Evolutionary conservation across 2,888 invertebrate species (phyloP).

Genomic region (Sipha maydis): DNA sequence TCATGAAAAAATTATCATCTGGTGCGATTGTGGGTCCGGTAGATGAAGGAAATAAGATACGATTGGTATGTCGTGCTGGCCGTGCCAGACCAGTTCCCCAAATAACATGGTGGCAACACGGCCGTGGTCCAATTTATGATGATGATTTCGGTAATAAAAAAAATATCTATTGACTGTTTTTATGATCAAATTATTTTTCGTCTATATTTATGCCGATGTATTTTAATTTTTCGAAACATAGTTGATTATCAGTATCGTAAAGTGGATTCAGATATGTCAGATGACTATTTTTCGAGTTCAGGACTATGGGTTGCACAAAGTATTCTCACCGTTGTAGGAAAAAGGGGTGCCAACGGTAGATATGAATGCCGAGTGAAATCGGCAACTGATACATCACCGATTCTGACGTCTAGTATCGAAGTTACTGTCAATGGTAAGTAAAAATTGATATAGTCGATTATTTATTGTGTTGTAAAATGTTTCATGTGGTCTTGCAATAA

Average conservation of each 20-base stretch:
- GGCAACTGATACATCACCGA: not conserved
- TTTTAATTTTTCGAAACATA: not conserved
- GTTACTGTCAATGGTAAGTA: slow-evolving; percentile 48
- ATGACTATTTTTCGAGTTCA: slow-evolving; percentile 12
- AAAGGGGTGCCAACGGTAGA: slow-evolving; percentile 42
- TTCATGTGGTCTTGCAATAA: not conserved
- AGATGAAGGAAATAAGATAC: slow-evolving; percentile 76
- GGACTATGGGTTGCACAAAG: slow-evolving; percentile 51
- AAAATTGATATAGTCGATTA: not conserved
- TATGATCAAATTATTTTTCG: not conserved
- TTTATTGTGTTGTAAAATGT: not conserved
- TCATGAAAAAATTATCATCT: slow-evolving; percentile 70
- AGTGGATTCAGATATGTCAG: slow-evolving; percentile 32
- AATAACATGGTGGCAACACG: slow-evolving; percentile 77
- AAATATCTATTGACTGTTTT: not conserved
- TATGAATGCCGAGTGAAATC: slow-evolving; percentile 55
- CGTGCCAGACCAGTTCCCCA: slow-evolving; percentile 87
- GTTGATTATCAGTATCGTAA: slow-evolving; percentile 46
- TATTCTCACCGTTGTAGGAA: slow-evolving; percentile 26
- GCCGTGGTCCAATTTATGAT: slow-evolving; percentile 41
- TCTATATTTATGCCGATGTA: not conserved
- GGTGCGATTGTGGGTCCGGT: slow-evolving; percentile 77
- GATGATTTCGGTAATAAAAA: slow-evolving; percentile 17
- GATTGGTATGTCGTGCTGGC: slow-evolving; percentile 78
- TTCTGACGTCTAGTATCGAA: slow-evolving; percentile 17